Evolutionary conservation across 2,888 invertebrate genomes (phyloP).

Genomic region (Idaea dimidiata): DNA sequence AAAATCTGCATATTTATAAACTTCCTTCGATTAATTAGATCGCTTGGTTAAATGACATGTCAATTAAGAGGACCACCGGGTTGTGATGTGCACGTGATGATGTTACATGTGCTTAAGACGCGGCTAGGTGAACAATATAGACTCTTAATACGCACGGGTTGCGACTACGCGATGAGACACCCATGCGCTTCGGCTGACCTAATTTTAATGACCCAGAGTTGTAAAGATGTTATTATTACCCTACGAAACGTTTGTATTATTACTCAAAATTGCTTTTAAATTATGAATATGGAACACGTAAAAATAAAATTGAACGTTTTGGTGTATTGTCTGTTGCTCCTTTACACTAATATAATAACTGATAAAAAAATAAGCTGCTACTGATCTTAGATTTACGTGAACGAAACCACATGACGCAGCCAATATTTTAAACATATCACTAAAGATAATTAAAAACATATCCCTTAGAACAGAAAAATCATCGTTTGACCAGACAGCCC

Average conservation of each 20-base stretch:
- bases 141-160: constrained; percentile 44
- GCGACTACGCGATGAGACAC: constrained; percentile 63
- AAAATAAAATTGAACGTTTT: no score
- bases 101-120: constrained; percentile 24
- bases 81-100: constrained; percentile 23
- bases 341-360: no score
- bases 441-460: not conserved
- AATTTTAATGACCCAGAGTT: constrained; percentile 40
- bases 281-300: not conserved
- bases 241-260: constrained; percentile 6
- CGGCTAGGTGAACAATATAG: constrained; percentile 45
- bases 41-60: constrained; percentile 16
- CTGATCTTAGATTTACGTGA: no score
- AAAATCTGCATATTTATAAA: constrained; percentile 3
- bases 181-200: constrained; percentile 47
- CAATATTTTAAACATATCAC: no score
- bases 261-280: not conserved
- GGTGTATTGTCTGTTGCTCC: no score
- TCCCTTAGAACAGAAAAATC: not conserved
- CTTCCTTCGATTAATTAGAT: constrained; percentile 18
- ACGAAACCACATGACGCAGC: no score
- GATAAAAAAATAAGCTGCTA: no score
- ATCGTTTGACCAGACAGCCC: constrained; percentile 16
- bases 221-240: constrained; percentile 3
- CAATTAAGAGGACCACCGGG: constrained; percentile 23